Evolutionary conservation across 2,113 vertebrate genomes (phyloP).

Genomic region (Procavia capensis): DNA sequence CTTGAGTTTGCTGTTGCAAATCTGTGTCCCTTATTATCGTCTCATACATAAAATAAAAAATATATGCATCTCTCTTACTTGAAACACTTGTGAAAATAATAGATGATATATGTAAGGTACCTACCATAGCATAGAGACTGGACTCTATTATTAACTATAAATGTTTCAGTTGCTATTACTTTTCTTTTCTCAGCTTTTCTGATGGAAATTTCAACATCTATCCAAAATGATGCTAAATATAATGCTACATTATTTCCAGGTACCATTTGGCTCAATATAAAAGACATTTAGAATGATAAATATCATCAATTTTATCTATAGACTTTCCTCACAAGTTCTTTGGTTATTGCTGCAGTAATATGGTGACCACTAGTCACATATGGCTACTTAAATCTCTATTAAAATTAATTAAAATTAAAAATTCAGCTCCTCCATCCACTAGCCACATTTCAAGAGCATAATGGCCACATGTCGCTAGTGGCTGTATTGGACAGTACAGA

Average conservation of each 20-base stretch:
- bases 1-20: not conserved
- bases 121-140: not conserved
- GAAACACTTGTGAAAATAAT: not conserved
- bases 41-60: not conserved
- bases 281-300: not conserved
- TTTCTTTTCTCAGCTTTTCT: not conserved
- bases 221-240: not conserved
- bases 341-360: not conserved
- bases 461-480: not conserved
- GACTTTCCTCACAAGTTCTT: not conserved
- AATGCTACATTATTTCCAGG: not conserved
- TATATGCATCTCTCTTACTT: not conserved
- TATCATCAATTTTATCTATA: not conserved
- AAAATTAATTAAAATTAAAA: conserved; percentile 8
- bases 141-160: not conserved
- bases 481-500: no score
- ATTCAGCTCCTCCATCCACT: not conserved
- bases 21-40: not conserved
- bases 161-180: not conserved
- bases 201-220: not conserved
- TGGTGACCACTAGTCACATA: not conserved
- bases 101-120: not conserved
- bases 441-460: not conserved
- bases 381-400: not conserved
- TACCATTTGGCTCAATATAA: not conserved